These are phyloP conservation scores for Lasioglossum figueresi DNA, from an alignment of 2,888 invertebrate genomes.

Conservation along the genomic window DNA sequence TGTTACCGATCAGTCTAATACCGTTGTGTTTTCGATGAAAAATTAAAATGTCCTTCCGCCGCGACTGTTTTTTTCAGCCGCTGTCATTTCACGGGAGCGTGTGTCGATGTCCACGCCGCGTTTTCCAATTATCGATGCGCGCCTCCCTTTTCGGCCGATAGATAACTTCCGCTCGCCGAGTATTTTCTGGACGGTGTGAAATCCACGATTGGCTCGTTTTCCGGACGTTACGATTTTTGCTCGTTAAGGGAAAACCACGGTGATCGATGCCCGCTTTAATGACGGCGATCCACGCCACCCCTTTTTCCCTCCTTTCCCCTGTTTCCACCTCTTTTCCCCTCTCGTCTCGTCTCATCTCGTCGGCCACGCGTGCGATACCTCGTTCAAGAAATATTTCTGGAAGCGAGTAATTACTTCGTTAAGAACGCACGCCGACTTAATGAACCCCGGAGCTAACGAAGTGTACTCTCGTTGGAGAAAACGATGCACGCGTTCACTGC, in stretches of 20 bases:
- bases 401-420: conserved; percentile 47
- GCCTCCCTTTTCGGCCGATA: conserved; percentile 3
- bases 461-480: conserved; percentile 2
- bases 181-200: conserved; percentile 15
- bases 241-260: conserved; percentile 38
- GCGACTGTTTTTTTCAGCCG: background rate
- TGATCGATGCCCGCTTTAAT: conserved; percentile 40
- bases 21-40: background rate
- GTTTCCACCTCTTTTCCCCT: background rate
- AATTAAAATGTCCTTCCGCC: background rate
- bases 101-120: conserved; percentile 17
- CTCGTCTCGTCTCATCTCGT: background rate
- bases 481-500: background rate
- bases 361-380: background rate
- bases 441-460: conserved; percentile 41
- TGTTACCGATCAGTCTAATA: background rate
- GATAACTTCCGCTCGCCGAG: conserved; percentile 22
- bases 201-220: conserved; percentile 6
- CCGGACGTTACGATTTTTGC: conserved; percentile 38
- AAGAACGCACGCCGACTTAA: conserved; percentile 34
- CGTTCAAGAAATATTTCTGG: conserved; percentile 33
- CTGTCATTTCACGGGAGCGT: conserved; percentile 5
- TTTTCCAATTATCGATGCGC: conserved; percentile 41
- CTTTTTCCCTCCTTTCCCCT: background rate
- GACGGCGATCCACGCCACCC: background rate